A percentile compares a stretch with the other conserved stretches of the same genome.
Evolutionary conservation across 2,888 invertebrate species (phyloP).

Genomic region (Aphidoletes aphidimyza): DNA sequence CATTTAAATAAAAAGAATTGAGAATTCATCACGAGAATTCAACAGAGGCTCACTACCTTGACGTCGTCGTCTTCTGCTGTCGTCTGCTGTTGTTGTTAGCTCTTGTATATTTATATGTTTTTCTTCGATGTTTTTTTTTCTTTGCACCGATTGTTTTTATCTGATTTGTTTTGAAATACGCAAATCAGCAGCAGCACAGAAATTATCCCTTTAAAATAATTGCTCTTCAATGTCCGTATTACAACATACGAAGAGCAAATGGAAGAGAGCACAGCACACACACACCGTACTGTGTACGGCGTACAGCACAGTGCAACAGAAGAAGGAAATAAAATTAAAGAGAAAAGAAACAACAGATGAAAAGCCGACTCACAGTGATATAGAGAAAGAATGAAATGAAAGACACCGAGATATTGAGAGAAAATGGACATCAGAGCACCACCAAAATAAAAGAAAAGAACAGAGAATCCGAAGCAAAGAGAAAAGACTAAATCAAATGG

Average conservation of each 20-base stretch:
- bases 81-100: too few relatives aligned
- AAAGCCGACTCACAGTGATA: too few relatives aligned
- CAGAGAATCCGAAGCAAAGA: slow-evolving; percentile 55
- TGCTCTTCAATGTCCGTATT: slow-evolving; percentile 7
- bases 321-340: too few relatives aligned
- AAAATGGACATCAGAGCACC: not conserved
- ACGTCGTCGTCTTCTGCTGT: too few relatives aligned
- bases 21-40: too few relatives aligned
- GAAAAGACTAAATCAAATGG: slow-evolving; percentile 48
- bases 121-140: not conserved
- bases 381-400: not conserved
- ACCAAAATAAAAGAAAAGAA: slow-evolving; percentile 55
- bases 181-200: slow-evolving; percentile 1
- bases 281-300: too few relatives aligned
- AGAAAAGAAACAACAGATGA: not conserved
- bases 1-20: too few relatives aligned
- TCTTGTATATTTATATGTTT: too few relatives aligned
- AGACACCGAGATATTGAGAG: not conserved
- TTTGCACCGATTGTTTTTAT: not conserved
- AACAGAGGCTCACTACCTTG: too few relatives aligned
- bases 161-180: not conserved
- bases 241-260: too few relatives aligned
- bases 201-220: slow-evolving; percentile 31
- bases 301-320: too few relatives aligned
- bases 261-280: too few relatives aligned